Base-by-base conservation (phyloP, 2,113 vertebrate species). In the Amia ocellicauda region DNA sequence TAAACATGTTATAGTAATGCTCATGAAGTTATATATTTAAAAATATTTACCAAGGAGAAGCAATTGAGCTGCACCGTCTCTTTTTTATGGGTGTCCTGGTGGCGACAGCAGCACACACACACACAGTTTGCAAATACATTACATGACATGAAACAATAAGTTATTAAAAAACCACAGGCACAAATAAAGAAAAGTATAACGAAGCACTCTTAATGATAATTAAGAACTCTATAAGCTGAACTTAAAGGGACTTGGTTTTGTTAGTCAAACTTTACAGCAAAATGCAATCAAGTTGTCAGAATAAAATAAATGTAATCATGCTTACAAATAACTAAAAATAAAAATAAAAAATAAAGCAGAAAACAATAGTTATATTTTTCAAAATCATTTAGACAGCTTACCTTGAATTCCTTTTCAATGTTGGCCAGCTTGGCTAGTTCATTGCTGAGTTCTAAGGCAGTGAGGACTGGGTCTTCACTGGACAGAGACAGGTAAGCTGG, bases 391-490 rank as follows among this genome's bases (percentile, higher is more conserved):
- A 19, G 49, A 0, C 4, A 24, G 11, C 69, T 79, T 86, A 93
- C 91, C 89, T 94, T 94, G 77, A 93, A 94, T 82, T 94, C 92
- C 77, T 94, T 94, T 73, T 94, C 92, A 62, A 94, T 93, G 82
- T 94, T 93, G 72, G 92, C 92, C 73, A 94, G 67, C 64, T 92
- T 92, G 75, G 91, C 85, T 58, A 94, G 86, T 69, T 94, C 92
- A 64, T 94, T 92, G 83, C 92, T 94, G 76, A 94, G 90, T 68
- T 94, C 92, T 59, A 94, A 77, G 19, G 92, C 92, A 1, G 91
- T 93, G 66, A 93, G 90, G 47, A 93, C 92, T 0, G 92, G 92
- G 81, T 94, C 92, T 79, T 93, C 91, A 31, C 92, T 93, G 72
- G 92, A 93, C 50, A 94, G 79, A 0, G 92, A 93, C 42, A 94